Evolutionary conservation across 2,888 invertebrate species (phyloP), one percentile per base, ranked within the genome.

Genomic region (Nudaria mundana): DNA sequence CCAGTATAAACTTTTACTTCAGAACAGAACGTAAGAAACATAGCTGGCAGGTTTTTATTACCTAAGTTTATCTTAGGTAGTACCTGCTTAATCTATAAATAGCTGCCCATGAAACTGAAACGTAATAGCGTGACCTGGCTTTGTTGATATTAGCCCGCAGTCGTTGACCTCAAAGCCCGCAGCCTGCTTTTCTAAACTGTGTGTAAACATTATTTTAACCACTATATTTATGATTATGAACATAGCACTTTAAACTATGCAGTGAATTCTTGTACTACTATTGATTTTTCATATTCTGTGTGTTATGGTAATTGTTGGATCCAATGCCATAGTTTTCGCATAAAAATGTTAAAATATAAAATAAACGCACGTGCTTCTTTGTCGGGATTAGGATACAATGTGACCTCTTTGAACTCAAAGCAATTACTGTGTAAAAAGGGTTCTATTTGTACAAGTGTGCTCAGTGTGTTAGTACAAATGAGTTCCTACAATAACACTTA

Each of bases 251-350:
- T 44, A 53, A 53, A 57, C 46, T 55, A 52, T 52, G 48, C 48
- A 31, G 42, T 51, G 64, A 50, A 53, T 51, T 29, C 44, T 47
- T 39, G 52, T 61, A 54, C 45, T 48, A 23, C 40, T 78, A 65
- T 81, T 77, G 77, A 72, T 76, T 77, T 78, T 73, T 70, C 60
- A 71, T 52, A 74, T 79, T 81, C 57, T 61, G 48, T 50, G 52
- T 42, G 48, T 38, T 42, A 44, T 62, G 79, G 64, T 81, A 81
- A 81, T 73, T 68, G 66, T 48, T 33, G 50, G 48, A 65, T 54
- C 63, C 60, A 52, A n/a, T 30, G 23, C 57, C 43, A 45, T 48
- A 47, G 65, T 63, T 66, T 76, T 81, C 66, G 65, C 71, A 64
- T 75, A 57, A 59, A 63, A 73, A 67, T 46, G 77, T 58, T 78